These are phyloP conservation scores for Serranus cabrilla DNA, from an alignment of 2,797 vertebrate genomes.

Conservation along the genomic window DNA sequence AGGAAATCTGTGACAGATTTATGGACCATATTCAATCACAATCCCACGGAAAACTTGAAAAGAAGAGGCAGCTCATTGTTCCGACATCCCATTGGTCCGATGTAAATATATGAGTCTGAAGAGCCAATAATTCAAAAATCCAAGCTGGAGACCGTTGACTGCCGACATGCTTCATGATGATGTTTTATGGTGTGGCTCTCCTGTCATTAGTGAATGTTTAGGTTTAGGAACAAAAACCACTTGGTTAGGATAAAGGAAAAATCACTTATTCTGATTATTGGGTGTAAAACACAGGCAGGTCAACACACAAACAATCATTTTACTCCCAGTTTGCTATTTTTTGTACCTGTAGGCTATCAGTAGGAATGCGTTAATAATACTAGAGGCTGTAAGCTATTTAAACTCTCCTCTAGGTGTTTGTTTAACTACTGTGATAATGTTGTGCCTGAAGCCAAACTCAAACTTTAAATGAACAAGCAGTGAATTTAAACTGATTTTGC, in stretches of 20 bases:
- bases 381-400: background rate
- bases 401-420: background rate
- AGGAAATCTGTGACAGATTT: background rate
- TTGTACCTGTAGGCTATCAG: background rate
- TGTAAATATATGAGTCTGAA: too few species aligned
- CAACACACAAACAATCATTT: background rate
- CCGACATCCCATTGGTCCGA: too few species aligned
- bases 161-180: too few species aligned
- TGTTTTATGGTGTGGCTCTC: too few species aligned
- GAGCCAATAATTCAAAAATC: too few species aligned
- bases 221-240: too few species aligned
- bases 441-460: background rate
- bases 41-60: background rate
- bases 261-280: too few species aligned
- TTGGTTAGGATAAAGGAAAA: too few species aligned
- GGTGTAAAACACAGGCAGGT: background rate
- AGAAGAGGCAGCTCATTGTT: background rate
- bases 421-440: background rate
- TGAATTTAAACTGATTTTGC: slow-evolving; percentile 10
- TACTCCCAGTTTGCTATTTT: background rate
- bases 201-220: too few species aligned
- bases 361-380: background rate
- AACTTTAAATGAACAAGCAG: slow-evolving; percentile 30
- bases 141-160: too few species aligned
- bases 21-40: background rate